Evolutionary conservation across 30 jellyfish, hydroid and myxozoan genomes (phyloP).

Genomic region (Phacellophora camtschatica): DNA sequence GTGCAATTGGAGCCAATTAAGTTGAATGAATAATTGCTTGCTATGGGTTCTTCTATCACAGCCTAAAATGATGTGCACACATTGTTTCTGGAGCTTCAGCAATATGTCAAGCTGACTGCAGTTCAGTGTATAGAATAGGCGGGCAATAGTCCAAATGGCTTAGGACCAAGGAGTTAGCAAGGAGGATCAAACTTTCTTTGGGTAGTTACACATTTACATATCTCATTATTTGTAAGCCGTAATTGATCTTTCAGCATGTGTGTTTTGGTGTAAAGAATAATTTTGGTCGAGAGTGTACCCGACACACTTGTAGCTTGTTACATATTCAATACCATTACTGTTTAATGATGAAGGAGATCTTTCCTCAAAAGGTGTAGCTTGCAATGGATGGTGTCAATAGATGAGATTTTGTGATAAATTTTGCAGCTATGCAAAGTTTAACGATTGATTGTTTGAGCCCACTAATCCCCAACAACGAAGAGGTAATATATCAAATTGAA

Average conservation of each 20-base stretch:
- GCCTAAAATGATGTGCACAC: slow-evolving; percentile 30
- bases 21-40: slow-evolving; percentile 14
- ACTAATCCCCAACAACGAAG: no score
- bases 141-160: slow-evolving; percentile 41
- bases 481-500: no score
- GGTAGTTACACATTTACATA: slow-evolving; percentile 22
- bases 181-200: background rate
- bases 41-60: slow-evolving; percentile 21
- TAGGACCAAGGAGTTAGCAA: slow-evolving; percentile 50
- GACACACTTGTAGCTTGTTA: slow-evolving; percentile 2
- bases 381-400: no score
- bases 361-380: no score
- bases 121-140: slow-evolving; percentile 14
- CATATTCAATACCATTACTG: no score
- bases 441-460: no score
- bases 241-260: background rate
- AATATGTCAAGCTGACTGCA: slow-evolving; percentile 23
- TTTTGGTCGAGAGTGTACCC: slow-evolving; percentile 4
- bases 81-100: slow-evolving; percentile 26
- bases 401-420: no score
- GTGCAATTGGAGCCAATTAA: slow-evolving; percentile 38
- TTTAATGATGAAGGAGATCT: no score
- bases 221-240: slow-evolving; percentile 3
- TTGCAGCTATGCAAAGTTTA: no score
- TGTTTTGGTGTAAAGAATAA: background rate